Evolutionary conservation across 2,888 invertebrate species (phyloP).

Genomic region (Calephelis perditalis): DNA sequence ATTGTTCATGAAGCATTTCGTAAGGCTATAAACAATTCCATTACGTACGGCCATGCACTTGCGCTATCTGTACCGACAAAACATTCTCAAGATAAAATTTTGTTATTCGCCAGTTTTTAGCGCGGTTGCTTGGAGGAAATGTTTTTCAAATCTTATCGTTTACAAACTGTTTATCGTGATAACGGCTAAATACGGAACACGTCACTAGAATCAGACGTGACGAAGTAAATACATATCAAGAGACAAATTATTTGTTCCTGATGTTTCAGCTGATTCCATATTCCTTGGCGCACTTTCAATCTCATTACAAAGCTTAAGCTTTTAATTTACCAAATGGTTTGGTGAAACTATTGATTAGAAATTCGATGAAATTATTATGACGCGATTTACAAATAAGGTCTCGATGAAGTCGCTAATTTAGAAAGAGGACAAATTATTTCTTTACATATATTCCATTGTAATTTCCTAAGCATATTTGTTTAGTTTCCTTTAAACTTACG

Average conservation of each 20-base stretch:
- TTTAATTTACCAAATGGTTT: too few relatives aligned
- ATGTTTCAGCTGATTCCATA: too few relatives aligned
- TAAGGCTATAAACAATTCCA: constrained; percentile 7
- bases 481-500: too few relatives aligned
- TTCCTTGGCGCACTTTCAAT: too few relatives aligned
- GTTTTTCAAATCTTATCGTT: constrained; percentile 48
- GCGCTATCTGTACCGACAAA: constrained; percentile 48
- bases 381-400: too few relatives aligned
- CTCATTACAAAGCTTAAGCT: too few relatives aligned
- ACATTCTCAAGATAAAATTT: constrained; percentile 35
- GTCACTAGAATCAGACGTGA: constrained; percentile 10
- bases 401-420: too few relatives aligned
- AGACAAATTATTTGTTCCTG: background rate
- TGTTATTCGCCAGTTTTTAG: constrained; percentile 38
- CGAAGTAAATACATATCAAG: background rate
- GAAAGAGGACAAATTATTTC: too few relatives aligned
- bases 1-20: background rate
- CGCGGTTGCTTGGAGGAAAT: constrained; percentile 62
- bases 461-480: too few relatives aligned
- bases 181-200: constrained; percentile 16
- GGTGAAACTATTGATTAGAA: too few relatives aligned
- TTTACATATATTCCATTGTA: too few relatives aligned
- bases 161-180: constrained; percentile 26
- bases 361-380: too few relatives aligned
- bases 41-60: constrained; percentile 9